These are phyloP conservation scores for Ectropis grisescens DNA, from an alignment of 1,140 invertebrate species.

Conservation along the genomic window DNA sequence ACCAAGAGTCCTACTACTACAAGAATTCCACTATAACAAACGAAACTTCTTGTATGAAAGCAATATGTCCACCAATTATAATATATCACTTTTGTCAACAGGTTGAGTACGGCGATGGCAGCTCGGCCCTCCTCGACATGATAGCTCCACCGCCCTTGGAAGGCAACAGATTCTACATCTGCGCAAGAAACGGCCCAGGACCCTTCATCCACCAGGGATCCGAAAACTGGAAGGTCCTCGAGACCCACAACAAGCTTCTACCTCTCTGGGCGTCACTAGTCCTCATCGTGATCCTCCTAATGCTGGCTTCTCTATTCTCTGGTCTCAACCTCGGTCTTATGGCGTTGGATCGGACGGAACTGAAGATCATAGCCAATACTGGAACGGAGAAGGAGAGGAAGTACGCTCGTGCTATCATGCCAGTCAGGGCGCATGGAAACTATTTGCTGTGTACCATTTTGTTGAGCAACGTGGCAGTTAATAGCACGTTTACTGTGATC, in stretches of 20 bases:
- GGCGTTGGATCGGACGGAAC: constrained; percentile 94
- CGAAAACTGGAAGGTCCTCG: constrained; percentile 75
- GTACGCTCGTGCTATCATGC: constrained; percentile 89
- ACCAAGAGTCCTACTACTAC: too few species aligned
- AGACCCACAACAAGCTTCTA: constrained; percentile 77
- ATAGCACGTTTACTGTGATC: constrained; percentile 96
- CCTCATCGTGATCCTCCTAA: constrained; percentile 83
- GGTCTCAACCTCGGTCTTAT: constrained; percentile 97
- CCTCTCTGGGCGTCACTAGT: constrained; percentile 83
- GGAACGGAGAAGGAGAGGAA: constrained; percentile 83
- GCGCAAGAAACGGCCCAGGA: constrained; percentile 53
- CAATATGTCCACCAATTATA: too few species aligned
- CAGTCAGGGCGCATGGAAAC: constrained; percentile 93
- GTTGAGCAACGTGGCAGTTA: constrained; percentile 98
- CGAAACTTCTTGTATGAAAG: too few species aligned
- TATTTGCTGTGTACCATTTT: constrained; percentile 95
- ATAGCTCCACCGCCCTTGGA: constrained; percentile 70
- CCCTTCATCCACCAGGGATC: constrained; percentile 82
- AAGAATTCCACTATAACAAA: too few species aligned
- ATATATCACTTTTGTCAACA: too few species aligned
- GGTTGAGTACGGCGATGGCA: constrained; percentile 30
- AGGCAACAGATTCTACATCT: constrained; percentile 75
- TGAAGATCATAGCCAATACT: constrained; percentile 93
- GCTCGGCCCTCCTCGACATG: constrained; percentile 72
- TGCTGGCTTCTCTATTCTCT: constrained; percentile 93